phyloP scores from a whole-genome alignment of 1,140 invertebrate species.

The Oreohelix idahoensis region DNA sequence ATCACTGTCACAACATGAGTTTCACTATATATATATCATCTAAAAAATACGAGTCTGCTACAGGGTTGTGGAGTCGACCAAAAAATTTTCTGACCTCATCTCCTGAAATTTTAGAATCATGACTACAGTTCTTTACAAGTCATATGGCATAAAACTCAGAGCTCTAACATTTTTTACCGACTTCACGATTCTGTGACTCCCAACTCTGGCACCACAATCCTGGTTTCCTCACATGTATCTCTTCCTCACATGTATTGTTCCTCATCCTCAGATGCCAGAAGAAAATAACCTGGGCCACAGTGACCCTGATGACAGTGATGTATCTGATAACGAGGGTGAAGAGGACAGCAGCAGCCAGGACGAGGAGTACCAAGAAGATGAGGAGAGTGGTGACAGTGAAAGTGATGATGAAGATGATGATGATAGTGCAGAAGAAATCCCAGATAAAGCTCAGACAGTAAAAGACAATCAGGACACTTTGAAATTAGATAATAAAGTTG shows the following conservation, averaged over 20 bases:
- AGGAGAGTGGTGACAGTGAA: constrained; percentile 34
- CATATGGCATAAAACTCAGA: too few species aligned
- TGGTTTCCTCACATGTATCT: too few species aligned
- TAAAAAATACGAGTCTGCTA: too few species aligned
- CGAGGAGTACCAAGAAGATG: constrained; percentile 27
- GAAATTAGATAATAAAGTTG: background rate
- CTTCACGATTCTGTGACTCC: too few species aligned
- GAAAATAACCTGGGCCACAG: background rate
- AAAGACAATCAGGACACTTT: background rate
- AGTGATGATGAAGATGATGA: constrained; percentile 23
- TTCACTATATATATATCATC: too few species aligned
- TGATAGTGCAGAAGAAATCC: background rate
- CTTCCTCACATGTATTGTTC: background rate
- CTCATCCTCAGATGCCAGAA: background rate
- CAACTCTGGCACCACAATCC: too few species aligned
- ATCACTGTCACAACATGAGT: too few species aligned
- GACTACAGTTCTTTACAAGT: too few species aligned
- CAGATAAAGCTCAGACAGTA: constrained; percentile 8
- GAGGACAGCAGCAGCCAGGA: constrained; percentile 35
- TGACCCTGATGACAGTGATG: background rate
- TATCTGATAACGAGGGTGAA: background rate
- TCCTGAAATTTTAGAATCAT: too few species aligned
- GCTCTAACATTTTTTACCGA: too few species aligned
- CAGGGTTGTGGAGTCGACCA: too few species aligned
- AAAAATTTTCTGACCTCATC: too few species aligned